Evolutionary conservation across 2,888 invertebrate species (phyloP).

Genomic region (Chrysopilus asiliformis): DNA sequence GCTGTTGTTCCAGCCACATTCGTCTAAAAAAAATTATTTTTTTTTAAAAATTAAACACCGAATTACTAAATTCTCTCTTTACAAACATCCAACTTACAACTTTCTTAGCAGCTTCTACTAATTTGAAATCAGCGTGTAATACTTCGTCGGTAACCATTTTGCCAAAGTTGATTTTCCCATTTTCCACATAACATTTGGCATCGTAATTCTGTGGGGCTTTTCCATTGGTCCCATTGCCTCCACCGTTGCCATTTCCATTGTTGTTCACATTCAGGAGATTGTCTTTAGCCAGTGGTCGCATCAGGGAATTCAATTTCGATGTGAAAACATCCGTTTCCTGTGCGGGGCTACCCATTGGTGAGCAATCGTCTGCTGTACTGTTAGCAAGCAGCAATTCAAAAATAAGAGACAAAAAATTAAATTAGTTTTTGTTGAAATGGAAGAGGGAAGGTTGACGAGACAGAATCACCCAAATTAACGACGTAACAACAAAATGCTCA

Average conservation of each 20-base stretch:
- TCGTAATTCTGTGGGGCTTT: constrained; percentile 27
- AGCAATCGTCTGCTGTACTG: constrained; percentile 46
- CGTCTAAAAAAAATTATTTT: constrained; percentile 27
- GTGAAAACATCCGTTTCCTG: constrained; percentile 30
- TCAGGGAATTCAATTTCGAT: constrained; percentile 29
- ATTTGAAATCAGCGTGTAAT: constrained; percentile 63
- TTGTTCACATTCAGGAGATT: constrained; percentile 25
- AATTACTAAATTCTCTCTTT: too few relatives aligned
- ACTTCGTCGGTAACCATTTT: constrained; percentile 78
- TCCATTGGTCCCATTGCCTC: constrained; percentile 15
- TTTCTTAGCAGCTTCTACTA: constrained; percentile 72
- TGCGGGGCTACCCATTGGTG: constrained; percentile 29
- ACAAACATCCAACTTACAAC: too few relatives aligned
- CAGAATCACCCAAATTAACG: too few relatives aligned
- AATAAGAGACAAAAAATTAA: not conserved
- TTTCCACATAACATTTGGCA: constrained; percentile 53
- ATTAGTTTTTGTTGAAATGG: not conserved
- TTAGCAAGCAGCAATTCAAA: constrained; percentile 29
- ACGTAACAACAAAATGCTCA: too few relatives aligned
- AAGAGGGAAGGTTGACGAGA: too few relatives aligned
- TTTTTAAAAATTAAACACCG: not conserved
- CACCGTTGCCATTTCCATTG: constrained; percentile 17
- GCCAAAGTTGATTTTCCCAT: constrained; percentile 65
- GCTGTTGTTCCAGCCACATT: constrained; percentile 84
- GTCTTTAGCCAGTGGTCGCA: constrained; percentile 26